phyloP scores from a whole-genome alignment of 2,113 vertebrate species.

The Trematomus loennbergii region DNA sequence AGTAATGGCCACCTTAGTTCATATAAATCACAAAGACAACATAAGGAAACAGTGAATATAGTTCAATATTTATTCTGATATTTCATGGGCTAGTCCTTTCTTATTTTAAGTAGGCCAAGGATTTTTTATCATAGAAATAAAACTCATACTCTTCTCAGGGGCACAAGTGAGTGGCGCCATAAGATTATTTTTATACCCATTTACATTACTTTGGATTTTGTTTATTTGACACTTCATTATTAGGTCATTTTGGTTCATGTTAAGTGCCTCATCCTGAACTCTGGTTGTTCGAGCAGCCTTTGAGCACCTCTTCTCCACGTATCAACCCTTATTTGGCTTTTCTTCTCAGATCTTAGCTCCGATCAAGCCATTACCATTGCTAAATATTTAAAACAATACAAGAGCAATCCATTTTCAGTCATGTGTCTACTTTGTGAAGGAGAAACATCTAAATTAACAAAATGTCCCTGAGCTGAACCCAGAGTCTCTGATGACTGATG shows the following conservation, averaged over 20 bases:
- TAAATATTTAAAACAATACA: constrained; percentile 40
- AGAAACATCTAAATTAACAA: constrained; percentile 25
- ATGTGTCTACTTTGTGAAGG: constrained; percentile 24
- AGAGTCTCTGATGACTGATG: constrained; percentile 28
- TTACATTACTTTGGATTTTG: neutral
- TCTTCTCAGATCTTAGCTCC: constrained; percentile 10
- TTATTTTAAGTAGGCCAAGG: neutral
- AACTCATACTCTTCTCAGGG: neutral
- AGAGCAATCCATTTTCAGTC: constrained; percentile 23
- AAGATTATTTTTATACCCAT: neutral
- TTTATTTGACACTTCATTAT: neutral
- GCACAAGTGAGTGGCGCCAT: too few relatives aligned
- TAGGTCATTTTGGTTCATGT: neutral
- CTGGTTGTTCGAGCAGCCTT: constrained; percentile 19
- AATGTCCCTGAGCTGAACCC: constrained; percentile 43
- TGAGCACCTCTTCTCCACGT: constrained; percentile 5
- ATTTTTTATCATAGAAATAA: neutral
- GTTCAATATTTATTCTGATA: neutral
- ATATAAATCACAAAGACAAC: constrained; percentile 18
- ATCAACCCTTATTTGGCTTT: constrained; percentile 31
- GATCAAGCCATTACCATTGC: neutral
- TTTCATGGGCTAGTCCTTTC: constrained; percentile 1
- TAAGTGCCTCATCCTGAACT: neutral
- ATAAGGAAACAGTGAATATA: neutral
- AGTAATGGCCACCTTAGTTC: neutral